phyloP scores from a whole-genome alignment of 2,797 vertebrate species.

The Lepilemur septentrionalis region DNA sequence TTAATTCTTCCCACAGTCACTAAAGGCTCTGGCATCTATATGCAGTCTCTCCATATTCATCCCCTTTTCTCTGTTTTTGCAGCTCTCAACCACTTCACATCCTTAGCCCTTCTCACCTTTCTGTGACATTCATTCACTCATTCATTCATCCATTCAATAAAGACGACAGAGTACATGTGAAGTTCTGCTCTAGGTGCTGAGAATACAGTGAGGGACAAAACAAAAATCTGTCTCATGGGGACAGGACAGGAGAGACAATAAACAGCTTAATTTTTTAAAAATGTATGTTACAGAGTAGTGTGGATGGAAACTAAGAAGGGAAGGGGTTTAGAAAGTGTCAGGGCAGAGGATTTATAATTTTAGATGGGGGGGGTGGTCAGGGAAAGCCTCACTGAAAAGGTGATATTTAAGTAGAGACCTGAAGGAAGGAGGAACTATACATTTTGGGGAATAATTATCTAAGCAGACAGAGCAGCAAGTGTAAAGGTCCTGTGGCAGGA shows the following conservation, averaged over 20 bases:
- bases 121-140: background rate
- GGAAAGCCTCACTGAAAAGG: background rate
- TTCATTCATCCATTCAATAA: background rate
- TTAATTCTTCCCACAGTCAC: background rate
- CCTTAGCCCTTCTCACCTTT: background rate
- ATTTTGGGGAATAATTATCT: background rate
- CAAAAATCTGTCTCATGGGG: background rate
- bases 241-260: background rate
- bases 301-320: background rate
- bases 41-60: background rate
- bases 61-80: background rate
- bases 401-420: background rate
- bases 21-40: background rate
- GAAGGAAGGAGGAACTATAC: rapidly evolving
- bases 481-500: background rate
- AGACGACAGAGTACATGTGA: background rate
- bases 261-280: background rate
- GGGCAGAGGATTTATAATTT: background rate
- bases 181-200: background rate
- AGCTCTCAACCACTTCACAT: background rate
- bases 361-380: background rate
- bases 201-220: background rate
- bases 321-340: background rate
- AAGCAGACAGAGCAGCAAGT: background rate
- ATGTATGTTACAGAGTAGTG: background rate